Evolutionary conservation across 2,113 vertebrate species (phyloP), one percentile per base, ranked within the genome.

Genomic region (Pycnonotus jocosus): DNA sequence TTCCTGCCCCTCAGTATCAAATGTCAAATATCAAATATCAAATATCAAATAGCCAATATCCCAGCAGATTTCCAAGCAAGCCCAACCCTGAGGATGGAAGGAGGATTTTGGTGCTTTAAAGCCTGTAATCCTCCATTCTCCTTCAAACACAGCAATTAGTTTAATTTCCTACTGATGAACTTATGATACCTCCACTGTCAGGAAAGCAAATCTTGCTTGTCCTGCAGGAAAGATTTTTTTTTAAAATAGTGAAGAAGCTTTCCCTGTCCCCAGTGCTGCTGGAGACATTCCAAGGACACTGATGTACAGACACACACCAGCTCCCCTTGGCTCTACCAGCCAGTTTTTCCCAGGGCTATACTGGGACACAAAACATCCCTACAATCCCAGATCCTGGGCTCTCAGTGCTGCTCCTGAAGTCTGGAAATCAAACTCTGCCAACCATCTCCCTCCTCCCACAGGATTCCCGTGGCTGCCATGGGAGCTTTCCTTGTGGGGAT

Each of bases 401-500:
- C 48, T 33, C 2, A 2, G 28, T 38, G 77, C 81, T 66, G 27
- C 89, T 71, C 37, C 92, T 51, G 25, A 70, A 78, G 56, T 2
- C 57, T 87, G 25, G 7, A 66, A 93, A 44, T 17, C 88, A 71
- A 74, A 58, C 83, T 28, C 83, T 89, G 72, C 94, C 91, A 93
- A 81, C 61, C 81, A 8, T 45, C 80, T 66, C 91, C 30, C 14
- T 51, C 95, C 86, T 93, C 94, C 83, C 88, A 53, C 91, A 30
- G 77, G 62, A 76, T 84, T 91, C 94, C 84, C 7, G 44, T 4
- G 50, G 44, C 80, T 53, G 83, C 90, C 73, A 28, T 48, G 62
- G 74, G 62, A 96, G 66, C 53, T 81, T 78, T 92, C 17, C 44
- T 58, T 60, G 31, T 9, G 51, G 51, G 80, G 83, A 93, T 4